Evolutionary conservation across 2,888 invertebrate species (phyloP), one percentile per base, ranked within the genome.

Genomic region (Nesidiocoris tenuis): DNA sequence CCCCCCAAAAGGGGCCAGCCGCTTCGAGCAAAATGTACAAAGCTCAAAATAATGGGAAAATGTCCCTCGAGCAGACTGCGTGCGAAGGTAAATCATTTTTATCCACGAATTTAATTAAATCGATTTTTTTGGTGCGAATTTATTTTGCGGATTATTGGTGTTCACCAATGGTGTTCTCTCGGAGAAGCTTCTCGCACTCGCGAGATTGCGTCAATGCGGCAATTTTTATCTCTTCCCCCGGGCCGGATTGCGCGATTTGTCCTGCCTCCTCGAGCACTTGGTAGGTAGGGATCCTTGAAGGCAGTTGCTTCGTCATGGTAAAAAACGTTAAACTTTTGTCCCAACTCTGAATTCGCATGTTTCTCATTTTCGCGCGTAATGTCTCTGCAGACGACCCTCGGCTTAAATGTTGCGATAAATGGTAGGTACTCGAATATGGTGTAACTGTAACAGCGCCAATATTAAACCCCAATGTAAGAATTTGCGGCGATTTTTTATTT

Each of bases 21-120:
- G 61, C 70, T 70, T 70, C 70, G 57, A 25, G 23, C 59, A 70
- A 70, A 70, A 72, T 72, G 72, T 72, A 55, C 72, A 72, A 72
- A 72, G 61, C 72, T 54, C 72, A 72, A 72, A 72, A 72, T 56
- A 66, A 61, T 76, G 77, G 77, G n/a, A 77, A 77, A 70, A 92
- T 92, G 91, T 91, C 92, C 80, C 84, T 94, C 82, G 94, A 95
- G 86, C 94, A 94, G 85, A 94, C 94, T 61, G 94, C 94, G 80
- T 95, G 94, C 85, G 95, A 95, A 89, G 94, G 94, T 93, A 88
- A 86, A 39, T 39, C n/a, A 39, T 39, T 12, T 39, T 39, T 39
- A 39, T 39, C n/a, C 77, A 78, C 18, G 19, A 9, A 23, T 74
- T 12, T 23, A 68, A 71, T 75, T 55, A 9, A n/a, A 21, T 61